phyloP scores from a whole-genome alignment of 2,113 vertebrate species.

The Pteruthius melanotis region DNA sequence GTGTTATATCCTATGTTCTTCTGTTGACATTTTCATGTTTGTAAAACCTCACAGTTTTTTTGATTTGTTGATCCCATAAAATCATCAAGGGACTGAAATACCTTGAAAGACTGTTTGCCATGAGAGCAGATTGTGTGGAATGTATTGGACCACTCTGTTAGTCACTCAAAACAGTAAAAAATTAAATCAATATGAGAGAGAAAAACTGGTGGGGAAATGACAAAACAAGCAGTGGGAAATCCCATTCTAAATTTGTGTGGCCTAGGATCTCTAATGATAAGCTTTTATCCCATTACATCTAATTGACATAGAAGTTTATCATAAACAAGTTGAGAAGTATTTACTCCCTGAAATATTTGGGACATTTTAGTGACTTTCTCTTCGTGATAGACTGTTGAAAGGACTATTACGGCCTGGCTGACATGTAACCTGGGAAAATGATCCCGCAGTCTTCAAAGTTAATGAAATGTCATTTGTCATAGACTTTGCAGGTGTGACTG shows the following conservation, averaged over 20 bases:
- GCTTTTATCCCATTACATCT: constrained; percentile 78
- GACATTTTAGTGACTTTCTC: constrained; percentile 73
- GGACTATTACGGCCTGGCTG: constrained; percentile 71
- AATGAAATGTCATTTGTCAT: constrained; percentile 86
- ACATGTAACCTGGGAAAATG: constrained; percentile 75
- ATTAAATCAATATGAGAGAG: neutral
- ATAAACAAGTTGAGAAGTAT: constrained; percentile 78
- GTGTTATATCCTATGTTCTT: constrained; percentile 23
- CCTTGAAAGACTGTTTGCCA: constrained; percentile 16
- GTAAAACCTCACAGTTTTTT: constrained; percentile 54
- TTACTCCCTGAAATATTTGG: constrained; percentile 75
- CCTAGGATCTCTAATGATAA: constrained; percentile 54
- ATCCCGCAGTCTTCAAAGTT: constrained; percentile 75
- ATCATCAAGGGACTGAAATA: constrained; percentile 47
- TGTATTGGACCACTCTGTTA: neutral
- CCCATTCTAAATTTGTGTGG: constrained; percentile 66
- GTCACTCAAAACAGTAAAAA: constrained; percentile 29
- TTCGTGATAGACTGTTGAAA: constrained; percentile 74
- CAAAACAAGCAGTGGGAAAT: constrained; percentile 55
- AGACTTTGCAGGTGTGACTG: constrained; percentile 79
- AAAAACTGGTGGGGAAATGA: neutral
- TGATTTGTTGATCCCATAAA: constrained; percentile 61
- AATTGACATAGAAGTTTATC: constrained; percentile 79
- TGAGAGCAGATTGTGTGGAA: constrained; percentile 34
- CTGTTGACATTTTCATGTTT: constrained; percentile 61